Conservation (phyloP, 2,113 vertebrate genomes). For the Irena cyanogastra region DNA sequence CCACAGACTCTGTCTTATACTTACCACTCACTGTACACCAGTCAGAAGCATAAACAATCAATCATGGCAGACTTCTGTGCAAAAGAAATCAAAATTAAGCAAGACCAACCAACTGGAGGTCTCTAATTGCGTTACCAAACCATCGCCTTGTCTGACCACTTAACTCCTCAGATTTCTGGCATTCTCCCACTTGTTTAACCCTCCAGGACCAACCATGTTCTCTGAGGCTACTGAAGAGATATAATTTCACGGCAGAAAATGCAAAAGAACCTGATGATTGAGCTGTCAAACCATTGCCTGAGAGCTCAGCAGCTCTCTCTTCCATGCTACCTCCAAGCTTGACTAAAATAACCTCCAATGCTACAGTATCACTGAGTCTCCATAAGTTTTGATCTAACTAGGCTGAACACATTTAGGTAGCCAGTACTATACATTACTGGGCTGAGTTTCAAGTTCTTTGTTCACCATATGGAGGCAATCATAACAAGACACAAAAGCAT, state of each 20-base stretch:
- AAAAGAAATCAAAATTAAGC: not conserved
- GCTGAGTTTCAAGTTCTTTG: conserved; percentile 68
- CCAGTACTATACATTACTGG: conserved; percentile 68
- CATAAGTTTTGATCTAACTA: conserved; percentile 63
- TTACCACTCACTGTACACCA: rapidly evolving
- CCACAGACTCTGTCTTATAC: not conserved
- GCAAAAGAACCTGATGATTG: not conserved
- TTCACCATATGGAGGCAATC: conserved; percentile 65
- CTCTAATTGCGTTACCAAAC: not conserved
- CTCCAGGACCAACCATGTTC: not conserved
- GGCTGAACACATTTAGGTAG: conserved; percentile 66
- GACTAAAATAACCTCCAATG: conserved; percentile 57
- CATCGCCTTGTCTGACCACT: not conserved
- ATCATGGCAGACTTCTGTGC: not conserved
- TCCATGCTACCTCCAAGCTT: not conserved
- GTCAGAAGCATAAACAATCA: not conserved
- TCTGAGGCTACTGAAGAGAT: not conserved
- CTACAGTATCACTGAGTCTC: conserved; percentile 42
- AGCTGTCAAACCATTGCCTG: conserved; percentile 1
- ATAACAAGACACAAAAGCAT: conserved; percentile 53
- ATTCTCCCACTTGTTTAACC: not conserved
- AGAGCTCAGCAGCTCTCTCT: conserved; percentile 10
- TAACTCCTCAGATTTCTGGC: not conserved
- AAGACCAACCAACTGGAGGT: not conserved
- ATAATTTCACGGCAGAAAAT: not conserved